These are phyloP conservation scores for Eulemur rubriventer DNA, from an alignment of 2,797 vertebrate species.

Conservation along the genomic window DNA sequence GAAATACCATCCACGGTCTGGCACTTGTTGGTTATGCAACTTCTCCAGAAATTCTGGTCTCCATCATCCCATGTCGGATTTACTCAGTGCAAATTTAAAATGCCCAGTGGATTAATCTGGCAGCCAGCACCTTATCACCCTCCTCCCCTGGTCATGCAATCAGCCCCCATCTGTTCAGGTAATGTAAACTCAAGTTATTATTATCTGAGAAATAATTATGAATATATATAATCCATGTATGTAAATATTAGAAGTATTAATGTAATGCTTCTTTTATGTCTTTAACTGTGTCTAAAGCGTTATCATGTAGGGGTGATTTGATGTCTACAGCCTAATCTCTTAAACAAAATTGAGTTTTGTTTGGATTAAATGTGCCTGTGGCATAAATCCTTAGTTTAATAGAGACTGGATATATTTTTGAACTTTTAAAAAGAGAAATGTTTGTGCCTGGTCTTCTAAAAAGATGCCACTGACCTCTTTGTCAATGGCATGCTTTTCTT, in stretches of 20 bases:
- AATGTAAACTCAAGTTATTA: constrained; percentile 57
- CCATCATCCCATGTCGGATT: not conserved
- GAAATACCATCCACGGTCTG: accelerated
- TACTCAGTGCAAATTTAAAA: not conserved
- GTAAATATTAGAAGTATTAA: constrained; percentile 33
- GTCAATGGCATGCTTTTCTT: not conserved
- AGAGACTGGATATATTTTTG: not conserved
- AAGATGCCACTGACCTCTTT: not conserved
- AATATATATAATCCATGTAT: constrained; percentile 54
- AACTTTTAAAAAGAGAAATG: not conserved
- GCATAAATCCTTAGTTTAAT: not conserved
- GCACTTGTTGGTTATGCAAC: not conserved
- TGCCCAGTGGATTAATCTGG: not conserved
- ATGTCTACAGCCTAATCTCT: not conserved
- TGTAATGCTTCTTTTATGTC: not conserved
- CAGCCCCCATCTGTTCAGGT: not conserved
- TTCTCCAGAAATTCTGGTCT: not conserved
- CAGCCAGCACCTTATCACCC: not conserved
- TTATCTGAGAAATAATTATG: constrained; percentile 57
- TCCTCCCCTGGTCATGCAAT: not conserved
- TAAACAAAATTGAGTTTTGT: not conserved
- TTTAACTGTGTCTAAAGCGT: constrained; percentile 4
- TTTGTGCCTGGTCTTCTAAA: not conserved
- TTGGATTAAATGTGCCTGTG: not conserved
- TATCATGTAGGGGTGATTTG: not conserved